These are phyloP conservation scores for Drosophila ironensis DNA, from an alignment of 1,140 invertebrate genomes.

Conservation along the genomic window DNA sequence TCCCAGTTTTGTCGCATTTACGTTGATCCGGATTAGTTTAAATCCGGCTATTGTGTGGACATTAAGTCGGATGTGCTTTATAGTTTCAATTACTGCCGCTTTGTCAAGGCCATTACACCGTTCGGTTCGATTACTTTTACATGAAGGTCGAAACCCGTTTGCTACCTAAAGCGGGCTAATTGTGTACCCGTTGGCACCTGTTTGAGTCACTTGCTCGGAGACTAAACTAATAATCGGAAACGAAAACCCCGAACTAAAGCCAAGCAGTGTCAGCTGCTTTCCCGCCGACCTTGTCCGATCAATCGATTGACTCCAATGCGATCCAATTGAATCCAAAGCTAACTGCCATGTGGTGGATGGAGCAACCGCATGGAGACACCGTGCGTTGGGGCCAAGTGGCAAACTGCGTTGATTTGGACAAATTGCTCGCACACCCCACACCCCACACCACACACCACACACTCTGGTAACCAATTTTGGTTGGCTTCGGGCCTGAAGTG, in stretches of 20 bases:
- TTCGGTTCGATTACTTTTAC: background rate
- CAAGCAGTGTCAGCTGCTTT: conserved; percentile 30
- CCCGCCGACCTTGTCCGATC: conserved; percentile 41
- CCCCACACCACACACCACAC: no score
- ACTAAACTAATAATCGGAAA: conserved; percentile 31
- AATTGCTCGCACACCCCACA: conserved; percentile 28
- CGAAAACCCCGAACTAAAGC: conserved; percentile 23
- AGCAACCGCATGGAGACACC: conserved; percentile 43
- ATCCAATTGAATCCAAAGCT: background rate
- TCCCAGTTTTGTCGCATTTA: no score
- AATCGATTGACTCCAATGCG: conserved; percentile 10
- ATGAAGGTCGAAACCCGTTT: conserved; percentile 1
- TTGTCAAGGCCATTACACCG: background rate
- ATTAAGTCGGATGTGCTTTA: background rate
- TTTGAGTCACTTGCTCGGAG: conserved; percentile 17
- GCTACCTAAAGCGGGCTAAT: conserved; percentile 6
- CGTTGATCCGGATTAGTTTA: no score
- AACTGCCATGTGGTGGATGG: conserved; percentile 15
- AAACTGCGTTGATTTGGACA: conserved; percentile 39
- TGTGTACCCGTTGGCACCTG: conserved; percentile 38
- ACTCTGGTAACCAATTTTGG: conserved; percentile 50
- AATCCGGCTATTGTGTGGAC: no score
- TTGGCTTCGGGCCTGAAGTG: conserved; percentile 24
- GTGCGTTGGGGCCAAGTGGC: conserved; percentile 1
- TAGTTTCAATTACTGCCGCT: background rate